Percentiles rank a stretch among this genome's conserved stretches.
Conservation (phyloP, 2,113 vertebrate genomes). For the Corydoras sp. region DNA sequence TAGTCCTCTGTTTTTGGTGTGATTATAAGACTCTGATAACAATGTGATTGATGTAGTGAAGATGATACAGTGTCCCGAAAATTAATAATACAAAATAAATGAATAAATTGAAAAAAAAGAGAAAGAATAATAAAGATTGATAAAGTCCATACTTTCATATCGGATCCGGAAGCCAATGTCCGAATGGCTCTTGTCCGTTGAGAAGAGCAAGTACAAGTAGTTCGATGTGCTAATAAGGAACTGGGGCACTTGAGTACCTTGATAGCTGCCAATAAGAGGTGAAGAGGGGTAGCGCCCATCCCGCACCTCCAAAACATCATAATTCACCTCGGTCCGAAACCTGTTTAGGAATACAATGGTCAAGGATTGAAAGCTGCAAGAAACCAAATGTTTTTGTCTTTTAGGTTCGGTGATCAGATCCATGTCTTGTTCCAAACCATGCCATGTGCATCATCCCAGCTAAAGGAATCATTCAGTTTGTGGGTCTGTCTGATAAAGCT, state of each 20-base stretch:
- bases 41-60: too few species aligned
- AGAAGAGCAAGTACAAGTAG: constrained; percentile 90
- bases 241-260: constrained; percentile 96
- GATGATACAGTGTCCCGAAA: too few species aligned
- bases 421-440: too few species aligned
- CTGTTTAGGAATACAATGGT: constrained; percentile 55
- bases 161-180: constrained; percentile 95
- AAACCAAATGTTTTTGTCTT: too few species aligned
- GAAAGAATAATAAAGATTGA: too few species aligned
- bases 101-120: too few species aligned
- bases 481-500: background rate
- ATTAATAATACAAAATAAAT: too few species aligned
- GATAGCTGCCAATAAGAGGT: constrained; percentile 86
- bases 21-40: constrained; percentile 10
- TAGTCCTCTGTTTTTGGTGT: constrained; percentile 15
- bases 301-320: constrained; percentile 88
- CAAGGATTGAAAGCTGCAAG: background rate
- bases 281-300: constrained; percentile 90
- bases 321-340: constrained; percentile 96
- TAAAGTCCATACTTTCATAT: constrained; percentile 83
- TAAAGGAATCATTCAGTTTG: background rate
- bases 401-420: too few species aligned
- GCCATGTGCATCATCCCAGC: too few species aligned
- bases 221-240: constrained; percentile 98
- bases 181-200: constrained; percentile 96